Percentiles rank a stretch among this genome's conserved stretches.
These are phyloP conservation scores for Alectura lathami DNA, from an alignment of 2,113 vertebrate species.

Conservation along the genomic window DNA sequence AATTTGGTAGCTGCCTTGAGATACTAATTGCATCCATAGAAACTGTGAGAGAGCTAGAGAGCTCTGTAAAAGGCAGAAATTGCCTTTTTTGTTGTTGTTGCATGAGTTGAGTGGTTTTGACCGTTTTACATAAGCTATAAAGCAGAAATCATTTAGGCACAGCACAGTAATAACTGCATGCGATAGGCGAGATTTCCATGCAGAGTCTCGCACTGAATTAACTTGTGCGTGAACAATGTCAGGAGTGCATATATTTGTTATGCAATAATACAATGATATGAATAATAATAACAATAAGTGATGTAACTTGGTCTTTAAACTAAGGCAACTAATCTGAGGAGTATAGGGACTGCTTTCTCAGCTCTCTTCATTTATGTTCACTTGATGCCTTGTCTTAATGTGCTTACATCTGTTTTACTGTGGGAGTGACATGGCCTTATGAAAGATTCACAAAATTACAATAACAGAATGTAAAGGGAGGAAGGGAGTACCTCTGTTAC, in stretches of 20 bases:
- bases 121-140: background rate
- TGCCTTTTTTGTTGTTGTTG: background rate
- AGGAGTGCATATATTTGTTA: background rate
- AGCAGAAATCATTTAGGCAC: background rate
- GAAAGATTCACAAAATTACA: background rate
- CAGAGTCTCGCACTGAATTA: background rate
- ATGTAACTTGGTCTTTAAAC: background rate
- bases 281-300: background rate
- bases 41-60: background rate
- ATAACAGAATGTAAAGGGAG: background rate
- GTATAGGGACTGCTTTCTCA: background rate
- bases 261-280: background rate
- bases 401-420: background rate
- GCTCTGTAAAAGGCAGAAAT: background rate
- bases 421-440: background rate
- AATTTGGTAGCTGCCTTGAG: background rate
- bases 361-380: background rate
- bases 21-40: background rate
- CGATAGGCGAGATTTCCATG: background rate
- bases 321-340: background rate
- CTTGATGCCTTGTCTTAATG: background rate
- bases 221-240: background rate
- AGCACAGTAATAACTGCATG: background rate
- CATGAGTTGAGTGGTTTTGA: background rate
- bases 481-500: background rate